These are phyloP conservation scores for Cnemophilus loriae DNA, from an alignment of 2,113 vertebrate genomes.

Conservation along the genomic window DNA sequence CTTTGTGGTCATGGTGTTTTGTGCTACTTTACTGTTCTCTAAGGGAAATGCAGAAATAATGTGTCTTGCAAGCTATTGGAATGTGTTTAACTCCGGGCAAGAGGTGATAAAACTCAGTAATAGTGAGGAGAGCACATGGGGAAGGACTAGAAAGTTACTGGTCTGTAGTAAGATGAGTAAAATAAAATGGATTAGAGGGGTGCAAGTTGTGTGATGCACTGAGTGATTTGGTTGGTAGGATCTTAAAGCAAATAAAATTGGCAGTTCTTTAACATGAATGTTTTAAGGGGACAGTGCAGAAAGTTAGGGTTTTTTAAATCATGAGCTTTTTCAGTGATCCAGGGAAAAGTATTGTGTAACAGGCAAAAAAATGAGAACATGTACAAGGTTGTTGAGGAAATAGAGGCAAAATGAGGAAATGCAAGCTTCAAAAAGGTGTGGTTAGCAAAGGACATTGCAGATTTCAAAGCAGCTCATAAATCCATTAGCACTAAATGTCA, in stretches of 20 bases:
- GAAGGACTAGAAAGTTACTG: not conserved
- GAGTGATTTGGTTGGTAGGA: not conserved
- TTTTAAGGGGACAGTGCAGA: not conserved
- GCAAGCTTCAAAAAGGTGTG: not conserved
- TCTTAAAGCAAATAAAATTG: not conserved
- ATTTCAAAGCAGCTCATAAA: not conserved
- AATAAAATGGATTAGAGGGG: not conserved
- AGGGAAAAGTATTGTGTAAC: not conserved
- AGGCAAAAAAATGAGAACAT: not conserved
- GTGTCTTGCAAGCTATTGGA: not conserved
- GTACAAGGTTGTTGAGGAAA: not conserved
- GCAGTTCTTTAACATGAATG: accelerated
- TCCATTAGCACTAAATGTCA: not conserved
- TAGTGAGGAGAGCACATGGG: not conserved
- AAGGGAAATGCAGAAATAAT: not conserved
- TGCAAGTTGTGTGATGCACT: not conserved
- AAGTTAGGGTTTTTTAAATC: not conserved
- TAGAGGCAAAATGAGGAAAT: not conserved
- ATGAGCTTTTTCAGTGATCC: not conserved
- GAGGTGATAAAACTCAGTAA: accelerated
- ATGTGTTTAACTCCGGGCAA: not conserved
- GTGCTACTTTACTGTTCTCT: not conserved
- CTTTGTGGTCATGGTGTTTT: not conserved
- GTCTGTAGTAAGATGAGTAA: not conserved
- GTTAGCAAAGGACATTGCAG: not conserved